phyloP scores from a whole-genome alignment of 2,888 invertebrate genomes.

The Hydraecia micacea region DNA sequence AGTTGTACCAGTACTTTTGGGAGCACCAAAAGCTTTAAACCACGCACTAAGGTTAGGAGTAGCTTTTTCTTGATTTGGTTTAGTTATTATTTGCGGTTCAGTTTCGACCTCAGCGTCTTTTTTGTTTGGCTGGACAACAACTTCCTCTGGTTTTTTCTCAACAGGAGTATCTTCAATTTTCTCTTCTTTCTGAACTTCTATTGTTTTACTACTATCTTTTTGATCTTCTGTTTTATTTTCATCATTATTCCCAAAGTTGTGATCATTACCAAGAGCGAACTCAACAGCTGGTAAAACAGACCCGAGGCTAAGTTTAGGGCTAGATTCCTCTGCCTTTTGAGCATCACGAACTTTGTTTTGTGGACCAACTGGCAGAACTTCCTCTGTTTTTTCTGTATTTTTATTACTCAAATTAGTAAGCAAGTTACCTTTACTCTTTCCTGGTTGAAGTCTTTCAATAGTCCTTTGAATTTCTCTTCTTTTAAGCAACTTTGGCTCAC shows the following conservation, averaged over 20 bases:
- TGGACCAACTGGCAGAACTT: slow-evolving; percentile 88
- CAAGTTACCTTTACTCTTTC: slow-evolving; percentile 96
- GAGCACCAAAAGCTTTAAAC: slow-evolving; percentile 97
- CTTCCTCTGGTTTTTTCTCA: slow-evolving; percentile 75
- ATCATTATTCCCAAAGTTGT: slow-evolving; percentile 89
- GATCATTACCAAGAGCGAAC: slow-evolving; percentile 92
- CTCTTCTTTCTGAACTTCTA: slow-evolving; percentile 68
- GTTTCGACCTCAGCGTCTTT: slow-evolving; percentile 86
- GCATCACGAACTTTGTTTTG: slow-evolving; percentile 91
- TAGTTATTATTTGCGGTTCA: slow-evolving; percentile 78
- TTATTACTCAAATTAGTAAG: slow-evolving; percentile 92
- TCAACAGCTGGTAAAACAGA: slow-evolving; percentile 94
- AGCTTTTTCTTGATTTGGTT: slow-evolving; percentile 91
- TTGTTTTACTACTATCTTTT: slow-evolving; percentile 60
- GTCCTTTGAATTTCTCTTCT: slow-evolving; percentile 94
- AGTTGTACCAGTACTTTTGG: slow-evolving; percentile 91
- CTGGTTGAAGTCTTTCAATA: slow-evolving; percentile 95
- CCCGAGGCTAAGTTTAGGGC: slow-evolving; percentile 95
- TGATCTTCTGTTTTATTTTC: slow-evolving; percentile 64
- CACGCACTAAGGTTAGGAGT: slow-evolving; percentile 97
- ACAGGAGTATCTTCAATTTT: slow-evolving; percentile 66
- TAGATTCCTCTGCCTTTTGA: slow-evolving; percentile 92
- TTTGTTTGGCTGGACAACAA: slow-evolving; percentile 73
- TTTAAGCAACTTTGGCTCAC: slow-evolving; percentile 85
- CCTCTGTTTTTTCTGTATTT: slow-evolving; percentile 90